phyloP scores from a whole-genome alignment of 2,888 invertebrate genomes.

The Erynnis tages region DNA sequence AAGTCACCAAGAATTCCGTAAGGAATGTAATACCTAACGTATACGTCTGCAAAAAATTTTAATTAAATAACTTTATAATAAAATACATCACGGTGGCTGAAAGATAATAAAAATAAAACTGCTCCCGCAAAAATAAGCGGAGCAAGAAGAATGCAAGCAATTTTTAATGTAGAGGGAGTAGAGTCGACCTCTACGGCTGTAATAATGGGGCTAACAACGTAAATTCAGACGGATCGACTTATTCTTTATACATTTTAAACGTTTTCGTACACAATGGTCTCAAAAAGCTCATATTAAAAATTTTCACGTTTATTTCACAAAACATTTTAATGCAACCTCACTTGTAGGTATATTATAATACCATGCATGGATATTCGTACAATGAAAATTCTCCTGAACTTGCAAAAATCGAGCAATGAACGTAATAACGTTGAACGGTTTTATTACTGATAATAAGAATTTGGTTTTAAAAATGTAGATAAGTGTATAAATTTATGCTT shows the following conservation, averaged over 20 bases:
- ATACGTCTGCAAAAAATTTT: slow-evolving; percentile 46
- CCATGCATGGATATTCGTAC: background rate
- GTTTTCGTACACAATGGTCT: slow-evolving; percentile 2
- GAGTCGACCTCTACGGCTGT: slow-evolving; percentile 50
- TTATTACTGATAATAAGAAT: no score
- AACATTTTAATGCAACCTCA: background rate
- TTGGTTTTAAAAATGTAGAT: no score
- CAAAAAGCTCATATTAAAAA: slow-evolving; percentile 1
- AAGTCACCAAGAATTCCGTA: slow-evolving; percentile 37
- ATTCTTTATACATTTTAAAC: slow-evolving; percentile 36
- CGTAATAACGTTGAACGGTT: no score
- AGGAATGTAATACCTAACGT: slow-evolving; percentile 40
- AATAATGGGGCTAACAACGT: slow-evolving; percentile 61
- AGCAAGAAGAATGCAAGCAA: slow-evolving; percentile 75
- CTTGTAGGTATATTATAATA: background rate
- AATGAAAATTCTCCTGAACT: background rate
- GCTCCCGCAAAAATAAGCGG: slow-evolving; percentile 62
- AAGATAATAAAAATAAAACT: slow-evolving; percentile 61
- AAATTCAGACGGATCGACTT: slow-evolving; percentile 48
- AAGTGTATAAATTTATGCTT: no score
- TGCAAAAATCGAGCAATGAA: background rate
- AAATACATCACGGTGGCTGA: slow-evolving; percentile 48
- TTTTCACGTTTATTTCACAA: background rate
- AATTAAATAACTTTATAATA: slow-evolving; percentile 57
- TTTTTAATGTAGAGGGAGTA: slow-evolving; percentile 73